Conservation (phyloP, 2,888 invertebrate species). For the Euzophera pinguis region DNA sequence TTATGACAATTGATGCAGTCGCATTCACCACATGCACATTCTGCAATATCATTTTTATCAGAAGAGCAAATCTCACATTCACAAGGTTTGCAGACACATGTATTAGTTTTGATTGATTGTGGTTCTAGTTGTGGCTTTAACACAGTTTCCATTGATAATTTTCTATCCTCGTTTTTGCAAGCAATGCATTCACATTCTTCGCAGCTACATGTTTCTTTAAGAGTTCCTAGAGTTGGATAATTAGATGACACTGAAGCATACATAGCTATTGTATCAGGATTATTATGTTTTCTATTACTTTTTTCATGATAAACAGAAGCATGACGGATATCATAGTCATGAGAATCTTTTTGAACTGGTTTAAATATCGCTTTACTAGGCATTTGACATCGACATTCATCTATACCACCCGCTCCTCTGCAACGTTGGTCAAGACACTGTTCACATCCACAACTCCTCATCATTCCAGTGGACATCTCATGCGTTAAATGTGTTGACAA, state of each 20-base stretch:
- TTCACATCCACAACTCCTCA: constrained; percentile 41
- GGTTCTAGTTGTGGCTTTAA: background rate
- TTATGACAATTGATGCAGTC: background rate
- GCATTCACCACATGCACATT: background rate
- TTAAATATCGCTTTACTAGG: constrained; percentile 39
- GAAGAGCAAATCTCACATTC: background rate
- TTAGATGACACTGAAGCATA: constrained; percentile 30
- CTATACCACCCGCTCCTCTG: constrained; percentile 28
- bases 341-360: constrained; percentile 35
- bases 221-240: constrained; percentile 19
- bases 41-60: background rate
- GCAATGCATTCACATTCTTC: constrained; percentile 39
- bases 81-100: background rate
- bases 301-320: constrained; percentile 21
- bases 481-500: constrained; percentile 30
- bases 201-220: constrained; percentile 28
- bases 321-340: constrained; percentile 46
- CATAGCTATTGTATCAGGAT: constrained; percentile 27
- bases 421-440: constrained; percentile 40
- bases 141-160: constrained; percentile 1
- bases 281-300: constrained; percentile 14
- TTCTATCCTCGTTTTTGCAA: constrained; percentile 30
- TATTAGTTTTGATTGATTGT: background rate
- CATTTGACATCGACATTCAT: constrained; percentile 41
- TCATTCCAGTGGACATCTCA: constrained; percentile 42